Evolutionary conservation across 2,888 invertebrate genomes (phyloP), one percentile per base, ranked within the genome.

Genomic region (Volucella inanis): DNA sequence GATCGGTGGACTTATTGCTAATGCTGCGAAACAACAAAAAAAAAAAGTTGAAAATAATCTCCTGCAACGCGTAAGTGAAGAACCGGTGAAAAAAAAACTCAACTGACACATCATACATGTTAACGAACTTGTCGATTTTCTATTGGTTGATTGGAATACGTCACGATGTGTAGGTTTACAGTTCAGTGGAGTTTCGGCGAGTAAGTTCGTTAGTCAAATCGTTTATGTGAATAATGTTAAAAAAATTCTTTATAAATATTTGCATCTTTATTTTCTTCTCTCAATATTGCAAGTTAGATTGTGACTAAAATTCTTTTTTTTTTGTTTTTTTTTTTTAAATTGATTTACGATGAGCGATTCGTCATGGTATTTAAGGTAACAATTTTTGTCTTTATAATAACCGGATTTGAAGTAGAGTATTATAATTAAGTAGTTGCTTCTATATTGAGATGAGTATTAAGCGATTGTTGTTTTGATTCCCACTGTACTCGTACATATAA

Each of bases 41-140:
- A 47, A 31, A 62, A 50, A 62, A 52, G 47, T 43, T n/a, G 49
- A 70, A 59, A 61, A 47, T 55, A 15, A 10, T 43, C 50, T 38
- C 59, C 54, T 2, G 31, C 41, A 15, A 65, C 55, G 38, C n/a
- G 52, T 54, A 68, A 68, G 47, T 59, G 47, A 14, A 84, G 64
- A 64, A 74, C 88, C 87, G 87, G 87, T 86, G 87, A 80, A 81
- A 87, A 72, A n/a, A 59, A 47, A 71, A 83, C 64, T 68, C 75
- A 77, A 65, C 83, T 87, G 87, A 87, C 84, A 84, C 86, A 87
- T 85, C 87, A 87, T 57, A 68, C 8, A 76, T 77, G 61, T 70
- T 62, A 87, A 87, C 76, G 81, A 87, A 88, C 88, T 87, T 88
- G 88, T 86, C 88, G 87, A 18, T 77, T 87, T 87, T 57, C 80